Percentiles rank a stretch among this genome's conserved stretches.
These are phyloP conservation scores for Netelia fuscicornis DNA, from an alignment of 2,888 invertebrate species.

Conservation along the genomic window DNA sequence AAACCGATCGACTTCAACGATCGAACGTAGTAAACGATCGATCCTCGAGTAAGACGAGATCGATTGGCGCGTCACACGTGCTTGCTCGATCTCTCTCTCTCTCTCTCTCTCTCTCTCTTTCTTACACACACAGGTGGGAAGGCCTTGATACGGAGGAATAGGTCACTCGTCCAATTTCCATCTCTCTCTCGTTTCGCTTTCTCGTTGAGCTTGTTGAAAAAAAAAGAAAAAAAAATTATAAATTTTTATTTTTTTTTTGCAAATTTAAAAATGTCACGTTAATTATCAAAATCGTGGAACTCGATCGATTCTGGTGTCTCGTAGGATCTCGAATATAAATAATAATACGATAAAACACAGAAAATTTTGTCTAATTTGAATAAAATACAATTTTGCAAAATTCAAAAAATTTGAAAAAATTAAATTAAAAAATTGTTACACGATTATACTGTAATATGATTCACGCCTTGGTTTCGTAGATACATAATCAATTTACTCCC, in stretches of 20 bases:
- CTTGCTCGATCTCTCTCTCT: background rate
- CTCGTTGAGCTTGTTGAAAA: slow-evolving; percentile 1
- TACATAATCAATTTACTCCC: too few species aligned
- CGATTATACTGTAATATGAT: too few species aligned
- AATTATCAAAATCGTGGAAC: slow-evolving; percentile 29
- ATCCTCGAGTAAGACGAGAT: slow-evolving; percentile 57
- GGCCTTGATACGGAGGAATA: slow-evolving; percentile 69
- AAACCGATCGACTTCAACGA: slow-evolving; percentile 57
- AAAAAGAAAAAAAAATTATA: too few species aligned
- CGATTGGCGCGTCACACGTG: slow-evolving; percentile 66
- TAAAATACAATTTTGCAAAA: too few species aligned
- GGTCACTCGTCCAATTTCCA: slow-evolving; percentile 67
- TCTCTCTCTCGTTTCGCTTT: slow-evolving; percentile 29
- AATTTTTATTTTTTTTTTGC: background rate
- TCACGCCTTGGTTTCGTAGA: too few species aligned
- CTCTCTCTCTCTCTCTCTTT: background rate
- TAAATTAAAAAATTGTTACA: too few species aligned
- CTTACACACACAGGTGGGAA: slow-evolving; percentile 23
- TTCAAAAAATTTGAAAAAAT: too few species aligned
- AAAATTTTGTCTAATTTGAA: too few species aligned
- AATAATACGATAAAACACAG: background rate
- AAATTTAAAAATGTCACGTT: background rate
- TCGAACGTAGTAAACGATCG: slow-evolving; percentile 58
- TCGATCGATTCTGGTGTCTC: background rate
- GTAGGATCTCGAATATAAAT: background rate